Evolutionary conservation across 2,797 vertebrate genomes (phyloP).

Genomic region (Falco berigora): DNA sequence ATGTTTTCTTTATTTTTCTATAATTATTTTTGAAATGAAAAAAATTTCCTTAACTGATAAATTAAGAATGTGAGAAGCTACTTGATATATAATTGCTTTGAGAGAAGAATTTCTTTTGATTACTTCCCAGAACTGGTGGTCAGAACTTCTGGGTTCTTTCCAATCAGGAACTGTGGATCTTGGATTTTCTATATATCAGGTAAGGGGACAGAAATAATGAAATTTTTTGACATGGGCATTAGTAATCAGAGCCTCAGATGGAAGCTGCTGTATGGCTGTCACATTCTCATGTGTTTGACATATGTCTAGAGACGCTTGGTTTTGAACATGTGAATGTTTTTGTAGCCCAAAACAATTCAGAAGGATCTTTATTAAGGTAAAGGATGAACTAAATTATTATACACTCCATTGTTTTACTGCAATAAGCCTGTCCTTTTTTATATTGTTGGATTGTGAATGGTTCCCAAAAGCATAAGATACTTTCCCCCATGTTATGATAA

Average conservation of each 20-base stretch:
- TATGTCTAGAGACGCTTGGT: background rate
- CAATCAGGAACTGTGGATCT: background rate
- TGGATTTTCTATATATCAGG: background rate
- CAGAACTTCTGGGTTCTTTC: background rate
- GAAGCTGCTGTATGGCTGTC: background rate
- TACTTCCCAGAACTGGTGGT: background rate
- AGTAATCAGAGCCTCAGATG: background rate
- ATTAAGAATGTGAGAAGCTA: background rate
- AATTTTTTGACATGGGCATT: background rate
- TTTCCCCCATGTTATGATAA: background rate
- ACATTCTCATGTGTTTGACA: rapidly evolving
- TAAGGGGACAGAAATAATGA: background rate
- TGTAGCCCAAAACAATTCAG: background rate
- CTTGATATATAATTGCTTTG: background rate
- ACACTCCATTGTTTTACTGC: background rate
- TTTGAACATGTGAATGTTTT: background rate
- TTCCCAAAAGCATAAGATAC: background rate
- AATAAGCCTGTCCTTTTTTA: background rate
- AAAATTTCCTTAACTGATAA: rapidly evolving
- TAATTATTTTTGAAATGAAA: background rate
- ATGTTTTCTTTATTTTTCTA: background rate
- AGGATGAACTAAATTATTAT: background rate
- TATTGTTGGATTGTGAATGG: background rate
- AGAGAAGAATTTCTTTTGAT: background rate
- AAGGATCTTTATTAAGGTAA: background rate